Percentiles rank a stretch among this genome's conserved stretches.
These are phyloP conservation scores for Macrobrachium nipponense DNA, from an alignment of 1,140 invertebrate genomes.

Conservation along the genomic window DNA sequence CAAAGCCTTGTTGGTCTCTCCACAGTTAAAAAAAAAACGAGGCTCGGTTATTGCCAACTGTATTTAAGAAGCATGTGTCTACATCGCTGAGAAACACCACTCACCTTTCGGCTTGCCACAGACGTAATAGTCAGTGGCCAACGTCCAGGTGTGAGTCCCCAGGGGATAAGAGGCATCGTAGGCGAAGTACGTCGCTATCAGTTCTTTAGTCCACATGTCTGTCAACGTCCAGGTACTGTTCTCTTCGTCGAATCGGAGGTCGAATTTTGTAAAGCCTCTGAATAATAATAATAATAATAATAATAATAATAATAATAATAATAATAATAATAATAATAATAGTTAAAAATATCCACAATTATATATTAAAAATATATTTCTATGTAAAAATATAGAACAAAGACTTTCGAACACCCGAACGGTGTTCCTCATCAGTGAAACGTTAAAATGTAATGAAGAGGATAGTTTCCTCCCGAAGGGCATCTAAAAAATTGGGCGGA, in stretches of 20 bases:
- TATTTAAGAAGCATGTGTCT: background rate
- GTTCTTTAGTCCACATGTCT: slow-evolving; percentile 29
- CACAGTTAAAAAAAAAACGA: background rate
- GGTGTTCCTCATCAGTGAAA: too few species aligned
- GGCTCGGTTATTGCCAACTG: too few species aligned
- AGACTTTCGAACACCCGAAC: too few species aligned
- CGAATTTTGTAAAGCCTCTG: slow-evolving; percentile 19
- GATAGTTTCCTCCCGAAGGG: too few species aligned
- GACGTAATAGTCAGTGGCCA: slow-evolving; percentile 12
- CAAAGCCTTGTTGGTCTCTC: too few species aligned
- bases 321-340: background rate
- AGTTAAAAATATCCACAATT: too few species aligned
- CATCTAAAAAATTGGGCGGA: too few species aligned
- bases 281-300: background rate
- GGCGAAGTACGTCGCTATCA: slow-evolving; percentile 13
- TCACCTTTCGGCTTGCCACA: slow-evolving; percentile 34
- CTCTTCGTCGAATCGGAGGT: background rate
- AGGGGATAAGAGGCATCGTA: slow-evolving; percentile 7
- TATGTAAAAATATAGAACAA: too few species aligned
- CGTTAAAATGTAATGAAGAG: too few species aligned
- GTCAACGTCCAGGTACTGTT: slow-evolving; percentile 16
- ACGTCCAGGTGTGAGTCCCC: slow-evolving; percentile 15
- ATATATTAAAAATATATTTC: too few species aligned
- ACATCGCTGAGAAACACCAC: background rate
- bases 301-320: background rate